Evolutionary conservation across 2,113 vertebrate genomes (phyloP).

Genomic region (Artemisiospiza belli): DNA sequence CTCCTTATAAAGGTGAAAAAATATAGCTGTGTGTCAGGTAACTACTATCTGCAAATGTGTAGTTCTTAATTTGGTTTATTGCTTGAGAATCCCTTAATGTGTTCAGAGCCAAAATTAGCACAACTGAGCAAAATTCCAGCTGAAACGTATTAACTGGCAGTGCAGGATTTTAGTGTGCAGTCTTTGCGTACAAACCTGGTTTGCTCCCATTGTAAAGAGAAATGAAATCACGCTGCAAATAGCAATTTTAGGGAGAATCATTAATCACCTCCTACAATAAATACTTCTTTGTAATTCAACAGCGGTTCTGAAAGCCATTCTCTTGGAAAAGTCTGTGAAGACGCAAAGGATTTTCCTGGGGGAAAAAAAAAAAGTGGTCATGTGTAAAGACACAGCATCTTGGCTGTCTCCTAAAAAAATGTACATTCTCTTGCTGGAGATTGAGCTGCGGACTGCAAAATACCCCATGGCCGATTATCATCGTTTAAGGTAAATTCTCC

Average conservation of each 20-base stretch:
- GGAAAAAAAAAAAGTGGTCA: conserved; percentile 71
- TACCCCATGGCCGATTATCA: conserved; percentile 70
- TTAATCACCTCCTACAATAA: conserved; percentile 87
- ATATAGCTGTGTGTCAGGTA: background rate
- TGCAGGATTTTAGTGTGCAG: conserved; percentile 33
- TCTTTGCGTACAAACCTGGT: conserved; percentile 42
- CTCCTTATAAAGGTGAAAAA: background rate
- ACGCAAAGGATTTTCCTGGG: conserved; percentile 76
- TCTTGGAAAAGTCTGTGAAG: conserved; percentile 82
- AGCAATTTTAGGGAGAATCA: conserved; percentile 83
- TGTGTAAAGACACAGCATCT: conserved; percentile 73
- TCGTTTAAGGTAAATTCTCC: conserved; percentile 77
- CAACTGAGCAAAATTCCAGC: conserved; percentile 9
- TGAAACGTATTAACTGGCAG: background rate
- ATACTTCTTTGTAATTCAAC: conserved; percentile 88
- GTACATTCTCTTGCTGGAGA: conserved; percentile 66
- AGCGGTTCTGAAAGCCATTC: conserved; percentile 84
- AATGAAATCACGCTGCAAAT: conserved; percentile 83
- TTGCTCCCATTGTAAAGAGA: conserved; percentile 72
- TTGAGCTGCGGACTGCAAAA: conserved; percentile 62
- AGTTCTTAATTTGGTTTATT: conserved; percentile 6
- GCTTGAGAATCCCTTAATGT: background rate
- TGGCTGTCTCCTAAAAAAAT: conserved; percentile 74
- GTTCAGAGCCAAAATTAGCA: conserved; percentile 37
- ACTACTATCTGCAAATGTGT: background rate